Evolutionary conservation across 2,113 vertebrate genomes (phyloP).

Genomic region (Rhineura floridana): DNA sequence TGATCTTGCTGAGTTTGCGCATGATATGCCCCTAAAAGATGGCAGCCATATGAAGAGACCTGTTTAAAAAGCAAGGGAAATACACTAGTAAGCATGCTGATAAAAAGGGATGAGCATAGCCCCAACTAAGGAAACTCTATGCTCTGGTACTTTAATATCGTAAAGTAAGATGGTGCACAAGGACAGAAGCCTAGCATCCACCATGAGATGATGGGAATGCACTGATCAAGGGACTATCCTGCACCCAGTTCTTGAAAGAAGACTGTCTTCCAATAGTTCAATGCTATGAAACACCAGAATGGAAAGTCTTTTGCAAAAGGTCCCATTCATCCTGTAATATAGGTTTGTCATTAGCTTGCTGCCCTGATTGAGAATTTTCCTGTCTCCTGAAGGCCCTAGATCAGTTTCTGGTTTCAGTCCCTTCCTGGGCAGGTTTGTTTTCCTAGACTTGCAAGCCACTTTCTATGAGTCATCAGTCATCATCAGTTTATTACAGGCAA

Average conservation of each 20-base stretch:
- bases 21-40: background rate
- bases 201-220: too few species aligned
- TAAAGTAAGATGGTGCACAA: background rate
- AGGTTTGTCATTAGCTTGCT: background rate
- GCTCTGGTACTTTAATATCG: background rate
- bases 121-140: background rate
- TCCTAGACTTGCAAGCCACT: too few species aligned
- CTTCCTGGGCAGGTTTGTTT: background rate
- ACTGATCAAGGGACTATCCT: too few species aligned
- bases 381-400: background rate
- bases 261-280: too few species aligned
- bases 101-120: background rate
- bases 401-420: background rate
- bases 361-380: background rate
- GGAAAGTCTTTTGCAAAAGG: too few species aligned
- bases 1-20: background rate
- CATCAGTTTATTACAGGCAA: too few species aligned
- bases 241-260: too few species aligned
- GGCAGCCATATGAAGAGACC: background rate
- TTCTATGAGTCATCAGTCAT: too few species aligned
- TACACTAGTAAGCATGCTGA: background rate
- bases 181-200: background rate
- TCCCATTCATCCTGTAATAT: too few species aligned
- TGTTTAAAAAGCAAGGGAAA: background rate
- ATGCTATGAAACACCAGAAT: too few species aligned